phyloP scores from a whole-genome alignment of 2,888 invertebrate genomes.

The Lochmaea capreae region DNA sequence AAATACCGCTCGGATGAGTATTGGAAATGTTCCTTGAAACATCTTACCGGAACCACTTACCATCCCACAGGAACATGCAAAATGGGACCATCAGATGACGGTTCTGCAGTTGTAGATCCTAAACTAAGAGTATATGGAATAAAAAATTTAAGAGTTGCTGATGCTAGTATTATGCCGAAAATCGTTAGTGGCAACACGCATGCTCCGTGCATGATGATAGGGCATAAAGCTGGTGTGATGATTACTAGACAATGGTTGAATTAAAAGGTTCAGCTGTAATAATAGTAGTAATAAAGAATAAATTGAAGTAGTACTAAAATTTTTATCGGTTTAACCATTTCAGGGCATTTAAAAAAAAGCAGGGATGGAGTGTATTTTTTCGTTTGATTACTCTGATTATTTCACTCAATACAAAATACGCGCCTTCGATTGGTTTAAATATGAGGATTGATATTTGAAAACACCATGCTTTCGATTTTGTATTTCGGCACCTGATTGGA shows the following conservation, averaged over 20 bases:
- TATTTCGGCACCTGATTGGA: too few relatives aligned
- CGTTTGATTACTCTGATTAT: too few relatives aligned
- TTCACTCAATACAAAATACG: too few relatives aligned
- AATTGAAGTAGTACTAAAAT: too few relatives aligned
- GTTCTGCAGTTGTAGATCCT: constrained; percentile 77
- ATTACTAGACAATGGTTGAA: constrained; percentile 78
- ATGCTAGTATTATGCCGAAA: constrained; percentile 85
- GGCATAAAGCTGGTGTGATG: constrained; percentile 84
- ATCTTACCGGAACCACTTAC: constrained; percentile 83
- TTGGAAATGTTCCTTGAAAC: constrained; percentile 79
- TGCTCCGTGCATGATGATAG: constrained; percentile 86
- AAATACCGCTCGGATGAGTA: constrained; percentile 78
- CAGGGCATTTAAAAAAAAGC: too few relatives aligned
- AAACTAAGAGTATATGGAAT: constrained; percentile 74
- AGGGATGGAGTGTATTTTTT: too few relatives aligned
- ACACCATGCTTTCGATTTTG: too few relatives aligned
- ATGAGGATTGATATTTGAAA: too few relatives aligned
- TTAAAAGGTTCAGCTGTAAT: constrained; percentile 56
- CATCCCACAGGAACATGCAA: constrained; percentile 86
- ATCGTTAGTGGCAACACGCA: constrained; percentile 86
- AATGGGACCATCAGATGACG: constrained; percentile 76
- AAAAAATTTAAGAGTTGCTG: constrained; percentile 77
- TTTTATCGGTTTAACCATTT: too few relatives aligned
- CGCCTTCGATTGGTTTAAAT: too few relatives aligned
- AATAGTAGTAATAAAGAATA: background rate